Conservation (phyloP, 2,888 invertebrate species). For the Sphaerophoria taeniata region DNA sequence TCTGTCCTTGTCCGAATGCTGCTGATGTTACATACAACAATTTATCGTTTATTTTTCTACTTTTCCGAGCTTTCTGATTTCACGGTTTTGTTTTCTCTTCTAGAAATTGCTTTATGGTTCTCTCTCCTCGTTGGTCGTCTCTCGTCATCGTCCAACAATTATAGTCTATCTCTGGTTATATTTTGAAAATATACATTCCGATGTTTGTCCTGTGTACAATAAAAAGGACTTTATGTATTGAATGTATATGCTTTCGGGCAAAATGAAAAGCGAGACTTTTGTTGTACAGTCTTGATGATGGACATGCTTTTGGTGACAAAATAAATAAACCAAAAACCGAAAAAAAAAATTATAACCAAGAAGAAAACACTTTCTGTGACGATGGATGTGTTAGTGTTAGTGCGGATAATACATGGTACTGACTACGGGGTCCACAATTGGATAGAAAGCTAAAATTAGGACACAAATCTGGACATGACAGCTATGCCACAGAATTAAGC, state of each 20-base stretch:
- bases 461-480: slow-evolving; percentile 70
- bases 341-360: slow-evolving; percentile 29
- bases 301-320: slow-evolving; percentile 42
- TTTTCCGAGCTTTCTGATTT: slow-evolving; percentile 35
- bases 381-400: slow-evolving; percentile 11
- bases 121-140: background rate
- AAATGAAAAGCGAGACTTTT: background rate
- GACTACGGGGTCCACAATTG: slow-evolving; percentile 62
- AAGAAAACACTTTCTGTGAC: slow-evolving; percentile 57
- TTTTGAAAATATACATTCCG: slow-evolving; percentile 54
- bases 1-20: slow-evolving; percentile 50
- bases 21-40: slow-evolving; percentile 59
- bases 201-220: slow-evolving; percentile 37
- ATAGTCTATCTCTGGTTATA: slow-evolving; percentile 41
- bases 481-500: slow-evolving; percentile 31
- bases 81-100: slow-evolving; percentile 17
- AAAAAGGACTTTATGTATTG: slow-evolving; percentile 19
- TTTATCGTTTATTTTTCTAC: slow-evolving; percentile 28
- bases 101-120: background rate
- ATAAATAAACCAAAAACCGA: background rate
- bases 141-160: slow-evolving; percentile 6
- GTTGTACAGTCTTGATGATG: slow-evolving; percentile 29
- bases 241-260: background rate
- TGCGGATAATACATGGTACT: slow-evolving; percentile 54
- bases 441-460: slow-evolving; percentile 63